Evolutionary conservation across 2,113 vertebrate species (phyloP), one percentile per base, ranked within the genome.

Genomic region (Tor tambroides): DNA sequence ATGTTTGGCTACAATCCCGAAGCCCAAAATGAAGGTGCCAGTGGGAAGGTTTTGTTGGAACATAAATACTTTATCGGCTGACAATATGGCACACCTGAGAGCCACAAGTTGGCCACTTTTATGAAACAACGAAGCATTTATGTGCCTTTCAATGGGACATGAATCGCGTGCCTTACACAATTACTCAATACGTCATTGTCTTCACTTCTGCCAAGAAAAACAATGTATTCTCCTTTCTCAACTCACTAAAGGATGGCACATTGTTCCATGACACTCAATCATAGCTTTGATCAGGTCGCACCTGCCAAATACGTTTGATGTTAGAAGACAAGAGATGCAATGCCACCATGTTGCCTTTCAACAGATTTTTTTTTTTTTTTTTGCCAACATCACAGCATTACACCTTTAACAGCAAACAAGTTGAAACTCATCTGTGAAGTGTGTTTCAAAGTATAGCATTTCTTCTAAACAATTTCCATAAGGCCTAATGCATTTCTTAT

Each of bases 1-100:
- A 83, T 83, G 72, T 84, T 59, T 87, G 86, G 80, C 80, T 77
- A 77, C 61, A 75, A 67, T 84, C 86, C 86, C 61, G 17, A 87
- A 83, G 38, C 46, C 43, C 46, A 69, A 54, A 87, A 26, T 78
- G 72, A 28, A 83, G 28, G 51, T 41, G 72, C n/a, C 79, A 59
- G 32, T 74, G 49, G 35, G 78, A 43, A 56, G 78, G 78, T 54
- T 77, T 84, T 74, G 83, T 84, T 56, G 49, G 28, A 74, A 54
- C n/a, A 77, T 77, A 83, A 87, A 87, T 87, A 59, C 79, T 32
- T 59, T 75, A 49, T 61, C 41, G 4, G 85, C 46, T 30, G 54
- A 76, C 41, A 76, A 26, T 61, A 56, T 28, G 32, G 19, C 46
- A 75, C 80, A 87, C 59, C 46, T 35, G 81, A 77, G 71, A 49